Base-by-base conservation (phyloP, 2,113 vertebrate species). In the Serinus canaria region DNA sequence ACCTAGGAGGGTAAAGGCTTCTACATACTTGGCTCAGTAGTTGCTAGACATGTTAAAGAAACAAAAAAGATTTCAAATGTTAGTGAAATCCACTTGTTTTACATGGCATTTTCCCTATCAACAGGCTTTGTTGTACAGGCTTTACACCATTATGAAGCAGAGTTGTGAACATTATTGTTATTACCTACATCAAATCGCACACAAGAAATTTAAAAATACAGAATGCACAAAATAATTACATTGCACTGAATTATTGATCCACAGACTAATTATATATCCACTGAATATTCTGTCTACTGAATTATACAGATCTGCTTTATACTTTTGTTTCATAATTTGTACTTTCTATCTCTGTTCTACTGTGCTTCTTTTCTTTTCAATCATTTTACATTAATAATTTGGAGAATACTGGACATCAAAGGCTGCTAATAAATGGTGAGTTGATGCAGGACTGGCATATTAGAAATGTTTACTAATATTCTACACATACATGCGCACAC, bases 31-130 rank as follows among this genome's bases (percentile, higher is more conserved):
- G 86, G 76, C 79, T 94, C 94, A 90, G 91, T 43, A 96, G 92
- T 73, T 89, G 92, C 92, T 78, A 95, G 96, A 96, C 95, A 87
- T 79, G 95, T 87, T 95, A 93, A 93, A 92, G 89, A 91, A 94
- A 92, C 89, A 87, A 80, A 52, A 77, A 77, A 59, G 4, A 84
- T 77, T 84, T 90, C 43, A 82, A 95, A 79, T 66, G 58, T 73
- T 76, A 49, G 28, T 23, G 46, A 80, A 91, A 94, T 78, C 58
- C 49, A 75, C 73, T 83, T 87, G 49, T 88, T 90, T 94, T 76
- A 95, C 73, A 82, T 0, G 0, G 25, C 59, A 44, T 91, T 90
- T 90, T 78, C 70, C 68, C 47, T 55, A 91, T 87, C 69, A 68
- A 69, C 52, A 91, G 76, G 41, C 41, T 41, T 41, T 41, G 41